These are phyloP conservation scores for Maconellicoccus hirsutus DNA, from an alignment of 1,140 invertebrate genomes.

Conservation along the genomic window DNA sequence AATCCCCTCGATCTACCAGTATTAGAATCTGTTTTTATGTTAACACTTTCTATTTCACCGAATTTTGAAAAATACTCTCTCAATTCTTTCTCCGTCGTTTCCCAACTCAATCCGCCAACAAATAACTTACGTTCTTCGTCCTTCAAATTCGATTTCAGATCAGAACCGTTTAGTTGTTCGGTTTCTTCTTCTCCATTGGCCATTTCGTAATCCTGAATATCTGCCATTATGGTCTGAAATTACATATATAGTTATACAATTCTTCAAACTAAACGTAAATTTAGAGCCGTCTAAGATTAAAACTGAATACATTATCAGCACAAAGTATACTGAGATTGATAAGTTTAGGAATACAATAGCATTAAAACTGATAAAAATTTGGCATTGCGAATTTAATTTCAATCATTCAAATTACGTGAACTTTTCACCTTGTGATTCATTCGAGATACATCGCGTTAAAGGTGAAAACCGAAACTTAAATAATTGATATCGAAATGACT, in stretches of 20 bases:
- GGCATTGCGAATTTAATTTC: too few species aligned
- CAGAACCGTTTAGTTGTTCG: background rate
- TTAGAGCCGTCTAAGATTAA: too few species aligned
- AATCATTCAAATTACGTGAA: too few species aligned
- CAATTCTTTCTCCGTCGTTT: slow-evolving; percentile 91
- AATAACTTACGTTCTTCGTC: slow-evolving; percentile 67
- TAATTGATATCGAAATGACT: too few species aligned
- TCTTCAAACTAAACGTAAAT: too few species aligned
- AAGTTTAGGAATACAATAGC: too few species aligned
- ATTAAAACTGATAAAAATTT: too few species aligned
- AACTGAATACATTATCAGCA: too few species aligned
- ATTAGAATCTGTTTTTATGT: slow-evolving; percentile 83
- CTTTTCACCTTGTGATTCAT: too few species aligned
- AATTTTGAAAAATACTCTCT: slow-evolving; percentile 79
- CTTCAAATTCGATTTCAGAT: slow-evolving; percentile 7
- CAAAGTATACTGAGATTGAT: too few species aligned
- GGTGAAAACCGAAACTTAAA: too few species aligned
- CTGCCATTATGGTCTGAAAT: slow-evolving; percentile 19
- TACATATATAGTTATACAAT: slow-evolving; percentile 14
- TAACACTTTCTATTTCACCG: slow-evolving; percentile 85
- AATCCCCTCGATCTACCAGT: slow-evolving; percentile 83
- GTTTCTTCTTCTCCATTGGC: background rate
- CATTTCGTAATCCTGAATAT: slow-evolving; percentile 16
- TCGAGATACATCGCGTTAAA: too few species aligned
- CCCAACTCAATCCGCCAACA: slow-evolving; percentile 93